Conservation (phyloP, 2,113 vertebrate species). For the Indri indri region DNA sequence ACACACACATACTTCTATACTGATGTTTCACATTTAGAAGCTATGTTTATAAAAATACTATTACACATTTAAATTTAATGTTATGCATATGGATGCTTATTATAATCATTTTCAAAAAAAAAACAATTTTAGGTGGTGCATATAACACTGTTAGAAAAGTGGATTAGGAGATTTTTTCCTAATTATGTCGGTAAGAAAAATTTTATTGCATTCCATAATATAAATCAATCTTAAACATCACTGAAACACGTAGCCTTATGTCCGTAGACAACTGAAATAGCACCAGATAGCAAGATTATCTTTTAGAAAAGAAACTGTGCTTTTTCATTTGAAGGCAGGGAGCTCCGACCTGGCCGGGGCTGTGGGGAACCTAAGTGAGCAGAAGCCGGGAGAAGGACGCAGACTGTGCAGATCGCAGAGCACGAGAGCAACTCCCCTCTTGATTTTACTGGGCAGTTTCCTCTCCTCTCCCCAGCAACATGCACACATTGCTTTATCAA, state of each 20-base stretch:
- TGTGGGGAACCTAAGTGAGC: rapidly evolving
- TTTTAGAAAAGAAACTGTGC: not conserved
- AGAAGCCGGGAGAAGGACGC: rapidly evolving
- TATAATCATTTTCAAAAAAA: not conserved
- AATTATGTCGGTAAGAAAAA: not conserved
- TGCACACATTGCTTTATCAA: rapidly evolving
- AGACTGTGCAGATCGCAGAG: rapidly evolving
- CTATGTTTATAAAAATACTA: not conserved
- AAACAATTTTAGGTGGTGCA: not conserved
- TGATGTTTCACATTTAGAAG: not conserved
- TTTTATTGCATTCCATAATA: not conserved
- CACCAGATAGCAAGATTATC: not conserved
- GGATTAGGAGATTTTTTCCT: not conserved
- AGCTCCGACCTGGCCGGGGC: rapidly evolving
- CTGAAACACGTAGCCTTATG: not conserved
- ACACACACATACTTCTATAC: not conserved
- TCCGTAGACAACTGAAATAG: not conserved
- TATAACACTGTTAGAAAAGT: not conserved
- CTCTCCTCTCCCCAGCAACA: not conserved
- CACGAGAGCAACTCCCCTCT: rapidly evolving
- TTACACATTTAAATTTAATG: not conserved
- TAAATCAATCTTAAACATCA: not conserved
- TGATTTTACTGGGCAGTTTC: too few relatives aligned
- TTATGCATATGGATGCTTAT: not conserved
- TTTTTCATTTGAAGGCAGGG: not conserved